Percentiles rank a stretch among this genome's conserved stretches.
Evolutionary conservation across 2,888 invertebrate species (phyloP).

Genomic region (Sussaba pulchella): DNA sequence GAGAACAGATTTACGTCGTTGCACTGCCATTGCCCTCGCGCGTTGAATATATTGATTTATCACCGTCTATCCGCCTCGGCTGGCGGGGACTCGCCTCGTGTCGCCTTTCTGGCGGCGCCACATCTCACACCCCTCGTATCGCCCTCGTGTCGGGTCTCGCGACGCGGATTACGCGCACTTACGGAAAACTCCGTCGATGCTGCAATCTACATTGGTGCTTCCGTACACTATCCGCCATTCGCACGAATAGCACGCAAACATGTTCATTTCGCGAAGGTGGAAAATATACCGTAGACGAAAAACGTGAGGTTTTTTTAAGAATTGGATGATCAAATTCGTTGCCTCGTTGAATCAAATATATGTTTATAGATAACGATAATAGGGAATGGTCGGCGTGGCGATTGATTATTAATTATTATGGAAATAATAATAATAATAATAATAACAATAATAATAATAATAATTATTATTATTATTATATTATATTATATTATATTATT

Average conservation of each 20-base stretch:
- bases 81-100: constrained; percentile 53
- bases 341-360: too few species aligned
- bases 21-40: constrained; percentile 79
- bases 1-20: constrained; percentile 76
- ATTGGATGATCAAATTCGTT: too few species aligned
- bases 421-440: too few species aligned
- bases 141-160: constrained; percentile 1
- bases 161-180: background rate
- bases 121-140: constrained; percentile 27
- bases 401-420: too few species aligned
- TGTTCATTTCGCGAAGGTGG: background rate
- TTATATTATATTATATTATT: too few species aligned
- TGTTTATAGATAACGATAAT: too few species aligned
- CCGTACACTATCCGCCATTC: too few species aligned
- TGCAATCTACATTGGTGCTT: background rate
- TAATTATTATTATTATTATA: too few species aligned
- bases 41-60: constrained; percentile 82
- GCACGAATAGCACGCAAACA: background rate
- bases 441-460: too few species aligned
- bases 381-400: too few species aligned
- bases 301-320: background rate
- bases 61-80: constrained; percentile 67
- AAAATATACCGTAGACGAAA: background rate
- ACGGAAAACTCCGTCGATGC: background rate
- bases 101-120: constrained; percentile 54